Base-by-base conservation (phyloP, 2,797 vertebrate genomes). In the Acrocephalus scirpaceus region DNA sequence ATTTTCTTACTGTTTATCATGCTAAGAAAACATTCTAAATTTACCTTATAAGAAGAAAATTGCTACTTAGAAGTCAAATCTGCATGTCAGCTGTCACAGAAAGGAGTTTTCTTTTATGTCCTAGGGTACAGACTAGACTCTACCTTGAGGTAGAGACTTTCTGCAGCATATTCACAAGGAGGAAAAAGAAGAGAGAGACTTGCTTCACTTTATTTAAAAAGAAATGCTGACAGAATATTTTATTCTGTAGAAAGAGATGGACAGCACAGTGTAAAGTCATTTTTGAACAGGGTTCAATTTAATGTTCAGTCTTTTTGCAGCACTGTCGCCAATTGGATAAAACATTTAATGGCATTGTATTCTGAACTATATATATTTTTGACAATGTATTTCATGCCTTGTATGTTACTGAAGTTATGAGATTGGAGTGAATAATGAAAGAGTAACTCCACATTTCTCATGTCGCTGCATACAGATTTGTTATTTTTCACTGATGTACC, bases 371-470 rank as follows among this genome's bases (percentile, higher is more conserved):
- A 45, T 71, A 47, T 90, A 74, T 88, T 91, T 96, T 81, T 96
- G 84, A 94, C 91, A 97, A 91, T 91, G 54, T 53, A 88, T 95
- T 97, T 95, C 92, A 95, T 85, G 86, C 50, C 44, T 96, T 97
- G 69, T 67, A 81, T 95, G 81, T 79, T 84, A 95, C 53, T 75
- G 62, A 83, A 91, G 61, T 94, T 95, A 94, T 87, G 77, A 95
- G 81, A 92, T 42, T 95, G 71, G 48, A 93, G 74, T 86, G 87
- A 95, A 93, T 96, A 97, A 96, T 96, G 78, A 92, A 96, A 96
- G n/a, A 92, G 34, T 80, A 96, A 58, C 65, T 86, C 74, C 70
- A 54, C 73, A 79, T 94, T 95, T 57, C 88, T 96, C 93, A 89
- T 56, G 20, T 44, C 8, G 6, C 51, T 82, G 82, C 4, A 7